Evolutionary conservation across 30 jellyfish, hydroid and myxozoan genomes (phyloP), one percentile per base, ranked within the genome.

Genomic region (Turritopsis dohrnii): DNA sequence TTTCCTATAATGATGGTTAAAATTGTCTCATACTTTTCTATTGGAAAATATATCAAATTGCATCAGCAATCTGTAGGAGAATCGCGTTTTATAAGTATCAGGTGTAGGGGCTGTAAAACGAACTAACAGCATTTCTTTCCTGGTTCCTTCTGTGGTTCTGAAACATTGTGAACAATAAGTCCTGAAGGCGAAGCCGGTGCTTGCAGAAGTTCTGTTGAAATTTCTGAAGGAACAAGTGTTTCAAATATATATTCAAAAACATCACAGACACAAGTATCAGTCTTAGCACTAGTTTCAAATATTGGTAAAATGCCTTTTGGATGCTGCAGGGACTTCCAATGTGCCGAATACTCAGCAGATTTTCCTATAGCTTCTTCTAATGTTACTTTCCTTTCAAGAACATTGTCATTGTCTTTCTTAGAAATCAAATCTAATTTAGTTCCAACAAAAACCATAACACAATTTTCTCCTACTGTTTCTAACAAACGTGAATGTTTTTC

Each of bases 201-300:
- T n/a, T n/a, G n/a, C n/a, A n/a, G n/a, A n/a, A n/a, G n/a, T n/a
- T 22, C 1, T 71, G 41, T 20, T 66, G 65, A 60, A 4, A 28
- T 81, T 17, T 52, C 41, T 53, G 66, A 66, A 7, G 91, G 94
- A 1, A 60, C 80, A 74, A 92, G 60, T 16, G 98, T 92, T 87
- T 92, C 95, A 84, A 92, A 92, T 8, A 92, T 81, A 71, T 72
- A 84, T 69, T 88, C 96, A 81, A 92, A 92, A 17, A 92, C 79
- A 1, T 81, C 89, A 52, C 65, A 26, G 8, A 88, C 92, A 77
- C 84, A 76, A 23, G 71, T 89, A n/a, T 94, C 92, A 23, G 94
- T 71, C 77, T 79, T 66, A 16, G 98, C 54, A 79, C 98, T 92
- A n/a, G 98, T 92, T 72, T 92, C 98, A 81, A 92, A 92, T 71